Base-by-base conservation (phyloP, 2,888 invertebrate species). In the Seira ritae region DNA sequence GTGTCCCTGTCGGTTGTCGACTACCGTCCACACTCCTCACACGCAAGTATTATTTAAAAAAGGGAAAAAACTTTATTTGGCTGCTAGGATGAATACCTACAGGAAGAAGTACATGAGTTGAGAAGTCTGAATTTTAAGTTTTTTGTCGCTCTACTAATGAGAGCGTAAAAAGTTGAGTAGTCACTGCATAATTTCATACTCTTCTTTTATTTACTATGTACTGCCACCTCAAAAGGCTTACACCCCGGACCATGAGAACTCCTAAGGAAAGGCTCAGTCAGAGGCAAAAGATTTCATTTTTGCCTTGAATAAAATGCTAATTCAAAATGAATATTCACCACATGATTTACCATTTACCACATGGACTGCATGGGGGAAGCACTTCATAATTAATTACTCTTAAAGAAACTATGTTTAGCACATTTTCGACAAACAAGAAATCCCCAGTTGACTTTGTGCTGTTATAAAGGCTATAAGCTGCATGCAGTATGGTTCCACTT, bases 291-390 rank as follows among this genome's bases (percentile, higher is more conserved):
- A 24, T 67, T 77, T 50, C 74, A 75, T 77, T 76, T 68, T n/a
- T 60, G 19, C 69, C 68, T 37, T n/a, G 31, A 17, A 65, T 78
- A 83, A 73, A 62, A 78, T 83, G 77, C 77, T 83, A 83, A 83
- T 83, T 83, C 72, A 78, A 83, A 83, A 83, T 83, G 82, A 83
- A 83, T 83, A 83, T 83, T 83, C 82, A 78, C 82, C 68, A 77
- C 82, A 78, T 77, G 82, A 83, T 55, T 67, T 46, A 68, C 78
- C 67, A 76, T 24, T 77, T 46, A 76, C 78, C 65, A 50, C 50
- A 50, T 50, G 50, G 50, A 3, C 12, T 50, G 31, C 31, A 50
- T 12, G 12, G 50, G 50, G 17, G 12, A 50, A 50, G 50, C 17
- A n/a, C 15, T 50, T 50, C 17, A n/a, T 50, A 50, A 50, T 50